phyloP scores from a whole-genome alignment of 2,113 vertebrate species.

The Casuarius casuarius region DNA sequence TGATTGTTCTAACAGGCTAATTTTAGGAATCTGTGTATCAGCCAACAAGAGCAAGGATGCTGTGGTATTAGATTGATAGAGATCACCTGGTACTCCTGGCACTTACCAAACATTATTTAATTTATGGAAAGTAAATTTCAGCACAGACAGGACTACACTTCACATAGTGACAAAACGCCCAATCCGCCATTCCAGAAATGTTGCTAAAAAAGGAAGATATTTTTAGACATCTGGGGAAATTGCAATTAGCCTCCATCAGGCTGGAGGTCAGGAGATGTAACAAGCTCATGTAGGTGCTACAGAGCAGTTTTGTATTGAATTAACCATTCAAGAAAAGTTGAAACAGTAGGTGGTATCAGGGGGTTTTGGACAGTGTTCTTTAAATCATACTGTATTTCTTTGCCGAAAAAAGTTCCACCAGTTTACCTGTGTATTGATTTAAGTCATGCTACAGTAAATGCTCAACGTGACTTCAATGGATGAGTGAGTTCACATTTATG shows the following conservation, averaged over 20 bases:
- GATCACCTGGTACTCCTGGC: not conserved
- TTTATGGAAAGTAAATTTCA: not conserved
- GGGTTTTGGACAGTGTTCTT: not conserved
- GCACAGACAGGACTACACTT: not conserved
- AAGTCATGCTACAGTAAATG: constrained; percentile 71
- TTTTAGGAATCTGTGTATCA: not conserved
- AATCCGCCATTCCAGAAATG: not conserved
- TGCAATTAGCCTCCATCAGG: not conserved
- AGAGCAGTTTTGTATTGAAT: not conserved
- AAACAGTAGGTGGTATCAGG: not conserved
- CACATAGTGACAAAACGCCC: rapidly evolving
- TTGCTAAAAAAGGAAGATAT: not conserved
- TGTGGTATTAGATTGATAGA: not conserved
- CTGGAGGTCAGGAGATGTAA: constrained; percentile 9
- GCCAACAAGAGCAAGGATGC: not conserved
- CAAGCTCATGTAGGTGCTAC: not conserved
- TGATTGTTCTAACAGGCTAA: not conserved
- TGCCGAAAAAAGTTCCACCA: constrained; percentile 5
- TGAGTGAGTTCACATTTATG: constrained; percentile 74
- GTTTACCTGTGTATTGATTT: constrained; percentile 77
- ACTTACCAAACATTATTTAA: not conserved
- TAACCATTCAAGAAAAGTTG: not conserved
- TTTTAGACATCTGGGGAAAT: not conserved
- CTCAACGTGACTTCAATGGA: constrained; percentile 76
- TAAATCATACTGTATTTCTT: not conserved